Evolutionary conservation across 2,888 invertebrate species (phyloP).

Genomic region (Orchesellides sinensis): DNA sequence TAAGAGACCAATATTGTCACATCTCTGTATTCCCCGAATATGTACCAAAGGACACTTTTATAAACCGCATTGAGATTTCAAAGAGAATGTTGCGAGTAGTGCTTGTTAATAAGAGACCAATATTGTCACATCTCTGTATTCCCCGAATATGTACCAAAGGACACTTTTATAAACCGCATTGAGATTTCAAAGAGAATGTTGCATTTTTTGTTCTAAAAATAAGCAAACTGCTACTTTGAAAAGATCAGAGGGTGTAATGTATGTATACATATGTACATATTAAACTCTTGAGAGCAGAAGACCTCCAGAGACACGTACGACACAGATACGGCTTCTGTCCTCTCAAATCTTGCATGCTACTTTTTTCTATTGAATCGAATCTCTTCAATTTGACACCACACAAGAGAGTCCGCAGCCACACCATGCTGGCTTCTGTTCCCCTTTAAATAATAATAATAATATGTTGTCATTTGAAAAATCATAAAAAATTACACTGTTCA

Average conservation of each 20-base stretch:
- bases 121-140: not conserved
- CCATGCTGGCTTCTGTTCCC: conserved; percentile 22
- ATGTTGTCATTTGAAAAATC: too few species aligned
- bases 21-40: not conserved
- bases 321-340: not conserved
- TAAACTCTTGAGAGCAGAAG: conserved; percentile 2
- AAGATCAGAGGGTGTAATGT: not conserved
- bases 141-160: too few species aligned
- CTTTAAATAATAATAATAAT: not conserved
- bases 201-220: conserved; percentile 55
- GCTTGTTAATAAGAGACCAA: not conserved
- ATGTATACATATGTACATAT: too few species aligned
- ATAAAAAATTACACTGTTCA: too few species aligned
- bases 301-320: conserved; percentile 47
- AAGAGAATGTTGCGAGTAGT: not conserved
- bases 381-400: conserved; percentile 17
- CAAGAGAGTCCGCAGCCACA: too few species aligned
- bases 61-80: not conserved
- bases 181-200: not conserved
- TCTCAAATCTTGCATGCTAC: not conserved
- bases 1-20: not conserved
- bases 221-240: not conserved
- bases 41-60: not conserved
- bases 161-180: not conserved
- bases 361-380: not conserved